These are phyloP conservation scores for Cyclina sinensis DNA, from an alignment of 1,140 invertebrate genomes.

Conservation along the genomic window DNA sequence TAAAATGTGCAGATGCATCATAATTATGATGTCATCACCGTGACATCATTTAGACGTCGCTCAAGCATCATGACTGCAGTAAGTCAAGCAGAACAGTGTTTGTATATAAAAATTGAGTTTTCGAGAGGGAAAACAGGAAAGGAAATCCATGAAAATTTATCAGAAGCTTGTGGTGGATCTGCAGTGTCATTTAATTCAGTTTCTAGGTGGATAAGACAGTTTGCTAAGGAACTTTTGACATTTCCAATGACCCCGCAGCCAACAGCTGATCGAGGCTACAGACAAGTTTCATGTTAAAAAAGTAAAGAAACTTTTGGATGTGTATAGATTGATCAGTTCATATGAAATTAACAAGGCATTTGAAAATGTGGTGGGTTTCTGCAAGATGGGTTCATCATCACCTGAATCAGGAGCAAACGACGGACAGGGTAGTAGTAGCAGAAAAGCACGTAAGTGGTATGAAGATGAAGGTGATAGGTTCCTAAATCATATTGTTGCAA, in stretches of 20 bases:
- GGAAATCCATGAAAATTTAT: background rate
- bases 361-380: background rate
- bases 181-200: background rate
- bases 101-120: background rate
- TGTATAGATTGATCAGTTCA: background rate
- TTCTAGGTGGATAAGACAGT: background rate
- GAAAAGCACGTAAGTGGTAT: background rate
- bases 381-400: background rate
- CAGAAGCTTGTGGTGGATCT: background rate
- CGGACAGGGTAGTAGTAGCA: background rate
- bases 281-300: background rate
- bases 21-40: background rate
- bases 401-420: background rate
- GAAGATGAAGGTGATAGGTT: conserved; percentile 1
- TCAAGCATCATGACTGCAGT: background rate
- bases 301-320: background rate
- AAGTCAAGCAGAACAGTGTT: background rate
- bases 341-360: background rate
- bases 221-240: background rate
- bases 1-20: background rate
- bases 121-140: conserved; percentile 12
- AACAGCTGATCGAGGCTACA: background rate
- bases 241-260: background rate
- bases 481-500: background rate
- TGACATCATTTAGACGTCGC: background rate